A percentile compares a stretch with the other conserved stretches of the same genome.
Evolutionary conservation across 2,888 invertebrate species (phyloP).

Genomic region (Aproaerema taeniolella): DNA sequence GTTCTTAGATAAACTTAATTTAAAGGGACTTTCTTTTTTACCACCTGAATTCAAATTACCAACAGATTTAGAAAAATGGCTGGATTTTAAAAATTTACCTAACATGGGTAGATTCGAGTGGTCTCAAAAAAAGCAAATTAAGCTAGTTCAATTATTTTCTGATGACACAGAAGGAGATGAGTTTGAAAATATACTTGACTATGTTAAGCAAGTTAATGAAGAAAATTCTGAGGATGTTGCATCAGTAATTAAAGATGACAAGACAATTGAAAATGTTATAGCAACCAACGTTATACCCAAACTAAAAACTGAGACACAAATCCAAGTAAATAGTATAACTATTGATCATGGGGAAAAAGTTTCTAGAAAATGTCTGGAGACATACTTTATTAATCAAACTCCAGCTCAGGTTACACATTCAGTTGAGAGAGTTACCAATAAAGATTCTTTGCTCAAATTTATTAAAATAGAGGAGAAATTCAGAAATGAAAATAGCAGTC

Average conservation of each 20-base stretch:
- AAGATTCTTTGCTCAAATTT: slow-evolving; percentile 41
- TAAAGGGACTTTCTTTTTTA: slow-evolving; percentile 67
- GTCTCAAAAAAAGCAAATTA: slow-evolving; percentile 39
- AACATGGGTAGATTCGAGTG: slow-evolving; percentile 54
- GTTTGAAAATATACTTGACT: slow-evolving; percentile 50
- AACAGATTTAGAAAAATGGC: slow-evolving; percentile 59
- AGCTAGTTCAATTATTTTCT: slow-evolving; percentile 31
- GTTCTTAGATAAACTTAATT: slow-evolving; percentile 49
- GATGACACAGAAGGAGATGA: slow-evolving; percentile 38
- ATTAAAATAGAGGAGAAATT: slow-evolving; percentile 49
- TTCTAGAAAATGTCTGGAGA: slow-evolving; percentile 41
- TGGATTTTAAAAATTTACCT: slow-evolving; percentile 65
- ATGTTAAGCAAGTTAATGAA: slow-evolving; percentile 46
- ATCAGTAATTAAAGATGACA: slow-evolving; percentile 3
- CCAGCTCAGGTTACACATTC: slow-evolving; percentile 36
- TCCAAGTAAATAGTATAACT: slow-evolving; percentile 16
- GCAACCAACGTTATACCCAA: too few relatives aligned
- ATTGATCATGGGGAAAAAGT: slow-evolving; percentile 40
- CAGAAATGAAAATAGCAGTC: slow-evolving; percentile 40
- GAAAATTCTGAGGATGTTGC: slow-evolving; percentile 18
- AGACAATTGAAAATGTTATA: slow-evolving; percentile 8
- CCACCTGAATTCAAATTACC: slow-evolving; percentile 63
- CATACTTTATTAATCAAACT: slow-evolving; percentile 24
- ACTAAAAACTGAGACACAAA: too few relatives aligned
- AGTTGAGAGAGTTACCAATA: slow-evolving; percentile 41